Evolutionary conservation across 2,888 invertebrate species (phyloP).

Genomic region (Rhingia rostrata): DNA sequence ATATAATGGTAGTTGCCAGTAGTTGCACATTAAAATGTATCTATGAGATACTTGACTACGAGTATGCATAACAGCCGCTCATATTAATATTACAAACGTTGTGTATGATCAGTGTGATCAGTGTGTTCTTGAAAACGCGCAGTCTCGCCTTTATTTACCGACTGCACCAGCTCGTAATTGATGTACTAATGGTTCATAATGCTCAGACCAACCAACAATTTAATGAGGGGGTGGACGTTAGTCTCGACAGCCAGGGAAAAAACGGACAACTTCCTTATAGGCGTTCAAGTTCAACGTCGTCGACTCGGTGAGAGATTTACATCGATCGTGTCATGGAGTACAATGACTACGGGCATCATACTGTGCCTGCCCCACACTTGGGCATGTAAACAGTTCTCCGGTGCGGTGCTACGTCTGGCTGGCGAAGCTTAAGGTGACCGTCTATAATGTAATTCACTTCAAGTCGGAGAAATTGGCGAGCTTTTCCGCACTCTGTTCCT

Average conservation of each 20-base stretch:
- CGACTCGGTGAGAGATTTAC: slow-evolving; percentile 36
- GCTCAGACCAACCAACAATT: slow-evolving; percentile 32
- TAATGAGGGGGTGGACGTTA: slow-evolving; percentile 42
- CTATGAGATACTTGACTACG: neutral
- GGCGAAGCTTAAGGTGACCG: slow-evolving; percentile 59
- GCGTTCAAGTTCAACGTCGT: slow-evolving; percentile 66
- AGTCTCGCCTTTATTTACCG: slow-evolving; percentile 56
- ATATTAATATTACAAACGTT: slow-evolving; percentile 32
- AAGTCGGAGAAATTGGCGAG: slow-evolving; percentile 62
- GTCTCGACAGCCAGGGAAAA: slow-evolving; percentile 25
- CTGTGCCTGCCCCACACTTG: slow-evolving; percentile 26
- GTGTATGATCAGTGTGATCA: slow-evolving; percentile 25
- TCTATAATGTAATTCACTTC: slow-evolving; percentile 50
- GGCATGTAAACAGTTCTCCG: slow-evolving; percentile 22
- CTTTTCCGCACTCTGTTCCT: slow-evolving; percentile 57
- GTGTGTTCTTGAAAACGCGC: slow-evolving; percentile 54
- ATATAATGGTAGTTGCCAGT: slow-evolving; percentile 35
- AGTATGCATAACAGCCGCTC: slow-evolving; percentile 49
- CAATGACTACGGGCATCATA: slow-evolving; percentile 59
- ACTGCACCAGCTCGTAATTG: slow-evolving; percentile 30
- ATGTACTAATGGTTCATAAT: slow-evolving; percentile 31
- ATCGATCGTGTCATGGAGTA: slow-evolving; percentile 60
- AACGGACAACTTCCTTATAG: slow-evolving; percentile 61
- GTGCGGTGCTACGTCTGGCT: slow-evolving; percentile 36
- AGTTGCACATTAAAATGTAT: slow-evolving; percentile 21